A percentile compares a stretch with the other conserved stretches of the same genome.
These are phyloP conservation scores for Epicampocera succincta DNA, from an alignment of 2,888 invertebrate species.

Conservation along the genomic window DNA sequence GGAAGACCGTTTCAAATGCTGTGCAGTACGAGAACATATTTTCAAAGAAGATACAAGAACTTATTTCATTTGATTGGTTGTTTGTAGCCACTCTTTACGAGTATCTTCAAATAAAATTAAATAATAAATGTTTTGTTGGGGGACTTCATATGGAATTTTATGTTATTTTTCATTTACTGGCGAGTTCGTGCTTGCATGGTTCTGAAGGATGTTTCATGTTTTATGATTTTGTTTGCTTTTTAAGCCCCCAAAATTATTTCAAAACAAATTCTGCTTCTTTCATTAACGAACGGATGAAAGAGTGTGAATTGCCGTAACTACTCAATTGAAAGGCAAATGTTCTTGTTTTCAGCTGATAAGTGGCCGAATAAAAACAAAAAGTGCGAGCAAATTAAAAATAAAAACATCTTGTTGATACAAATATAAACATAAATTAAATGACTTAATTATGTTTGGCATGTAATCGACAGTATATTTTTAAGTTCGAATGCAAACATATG, in stretches of 20 bases:
- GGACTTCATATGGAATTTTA: constrained; percentile 19
- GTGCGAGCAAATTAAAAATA: constrained; percentile 15
- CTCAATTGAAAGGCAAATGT: constrained; percentile 42
- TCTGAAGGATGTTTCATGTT: constrained; percentile 1
- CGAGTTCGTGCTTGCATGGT: neutral
- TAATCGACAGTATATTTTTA: constrained; percentile 60
- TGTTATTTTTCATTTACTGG: neutral
- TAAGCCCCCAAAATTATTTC: constrained; percentile 43
- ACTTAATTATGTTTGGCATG: constrained; percentile 77
- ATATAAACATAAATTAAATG: constrained; percentile 77
- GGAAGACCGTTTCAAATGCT: constrained; percentile 5
- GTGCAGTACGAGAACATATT: neutral
- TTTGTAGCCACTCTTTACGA: constrained; percentile 62
- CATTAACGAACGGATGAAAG: constrained; percentile 15
- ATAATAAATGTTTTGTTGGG: constrained; percentile 52
- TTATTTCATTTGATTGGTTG: constrained; percentile 64
- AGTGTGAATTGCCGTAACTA: constrained; percentile 31
- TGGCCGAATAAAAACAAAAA: neutral
- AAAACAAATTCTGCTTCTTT: constrained; percentile 18
- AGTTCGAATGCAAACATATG: constrained; percentile 20
- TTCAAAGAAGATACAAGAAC: constrained; percentile 40
- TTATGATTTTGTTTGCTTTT: constrained; percentile 16
- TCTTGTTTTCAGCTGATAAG: constrained; percentile 40
- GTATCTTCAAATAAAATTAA: constrained; percentile 53
- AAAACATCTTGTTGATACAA: constrained; percentile 53